Percentiles rank a stretch among this genome's conserved stretches.
These are phyloP conservation scores for Temnopleurus reevesii DNA, from an alignment of 53 echinoderm and acorn worm species.

Conservation along the genomic window DNA sequence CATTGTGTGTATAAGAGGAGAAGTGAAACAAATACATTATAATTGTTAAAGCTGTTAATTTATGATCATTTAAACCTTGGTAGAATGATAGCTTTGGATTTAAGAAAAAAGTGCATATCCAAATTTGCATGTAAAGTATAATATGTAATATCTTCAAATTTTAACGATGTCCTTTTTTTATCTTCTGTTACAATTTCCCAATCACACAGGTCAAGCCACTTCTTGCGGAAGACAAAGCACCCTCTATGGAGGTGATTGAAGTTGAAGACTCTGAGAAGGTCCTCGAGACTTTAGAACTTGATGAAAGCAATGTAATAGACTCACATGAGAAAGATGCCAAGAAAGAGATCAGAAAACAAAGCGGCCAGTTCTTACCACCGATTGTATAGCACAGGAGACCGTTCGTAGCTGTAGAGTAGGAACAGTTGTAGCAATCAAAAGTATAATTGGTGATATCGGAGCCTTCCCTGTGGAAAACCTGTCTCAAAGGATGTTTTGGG, in stretches of 20 bases:
- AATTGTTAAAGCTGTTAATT: too few relatives aligned
- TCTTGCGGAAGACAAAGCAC: constrained; percentile 31
- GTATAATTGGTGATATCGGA: not conserved
- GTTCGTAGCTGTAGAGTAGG: not conserved
- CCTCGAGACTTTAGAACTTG: constrained; percentile 40
- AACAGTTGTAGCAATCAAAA: not conserved
- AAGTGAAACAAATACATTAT: too few relatives aligned
- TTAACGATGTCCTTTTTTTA: too few relatives aligned
- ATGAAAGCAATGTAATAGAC: constrained; percentile 57
- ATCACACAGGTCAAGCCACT: constrained; percentile 64
- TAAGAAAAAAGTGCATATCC: too few relatives aligned
- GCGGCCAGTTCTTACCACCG: constrained; percentile 68
- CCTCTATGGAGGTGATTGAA: constrained; percentile 58
- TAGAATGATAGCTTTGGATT: too few relatives aligned
- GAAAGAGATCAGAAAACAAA: constrained; percentile 42
- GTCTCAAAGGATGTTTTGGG: not conserved
- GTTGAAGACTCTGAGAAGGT: constrained; percentile 57
- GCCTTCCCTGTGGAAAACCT: not conserved
- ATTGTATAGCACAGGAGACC: constrained; percentile 67
- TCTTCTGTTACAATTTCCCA: not conserved
- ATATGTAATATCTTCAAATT: too few relatives aligned
- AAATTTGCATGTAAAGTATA: too few relatives aligned
- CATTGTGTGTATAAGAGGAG: too few relatives aligned
- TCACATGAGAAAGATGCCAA: constrained; percentile 26
- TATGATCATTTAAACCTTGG: too few relatives aligned